A percentile compares a stretch with the other conserved stretches of the same genome.
Conservation (phyloP, 2,888 invertebrate species). For the Ophioninae sp. region DNA sequence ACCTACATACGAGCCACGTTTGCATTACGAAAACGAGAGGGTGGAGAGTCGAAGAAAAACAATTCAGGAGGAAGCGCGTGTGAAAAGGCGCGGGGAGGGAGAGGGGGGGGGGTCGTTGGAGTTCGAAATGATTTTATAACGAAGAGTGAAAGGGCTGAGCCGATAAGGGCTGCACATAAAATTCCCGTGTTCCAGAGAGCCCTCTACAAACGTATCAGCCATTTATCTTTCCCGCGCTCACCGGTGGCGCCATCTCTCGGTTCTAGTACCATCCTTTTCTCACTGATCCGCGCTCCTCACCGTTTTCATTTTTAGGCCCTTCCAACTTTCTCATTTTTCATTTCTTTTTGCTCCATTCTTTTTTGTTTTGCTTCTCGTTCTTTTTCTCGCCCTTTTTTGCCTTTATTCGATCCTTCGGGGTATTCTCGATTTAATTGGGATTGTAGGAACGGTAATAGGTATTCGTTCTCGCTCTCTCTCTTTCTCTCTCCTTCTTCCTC, state of each 20-base stretch:
- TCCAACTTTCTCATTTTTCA: conserved; percentile 51
- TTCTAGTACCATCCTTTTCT: conserved; percentile 27
- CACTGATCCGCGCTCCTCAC: conserved; percentile 26
- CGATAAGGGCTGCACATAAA: conserved; percentile 33
- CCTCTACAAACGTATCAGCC: conserved; percentile 33
- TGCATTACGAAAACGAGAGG: conserved; percentile 25
- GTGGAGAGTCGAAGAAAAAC: conserved; percentile 18
- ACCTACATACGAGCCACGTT: conserved; percentile 20
- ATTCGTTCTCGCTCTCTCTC: conserved; percentile 38
- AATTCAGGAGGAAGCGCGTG: neutral
- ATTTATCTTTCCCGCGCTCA: conserved; percentile 15
- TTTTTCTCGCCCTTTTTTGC: conserved; percentile 8
- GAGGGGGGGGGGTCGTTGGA: neutral
- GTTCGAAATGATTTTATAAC: conserved; percentile 20
- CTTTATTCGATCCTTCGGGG: conserved; percentile 64
- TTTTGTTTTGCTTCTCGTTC: neutral
- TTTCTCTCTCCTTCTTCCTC: conserved; percentile 11
- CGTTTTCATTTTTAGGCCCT: conserved; percentile 56
- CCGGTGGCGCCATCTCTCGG: conserved; percentile 22
- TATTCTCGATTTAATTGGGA: conserved; percentile 72
- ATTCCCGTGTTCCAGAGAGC: conserved; percentile 30
- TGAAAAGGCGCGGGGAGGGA: neutral
- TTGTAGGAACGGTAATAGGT: conserved; percentile 72
- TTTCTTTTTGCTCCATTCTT: neutral
- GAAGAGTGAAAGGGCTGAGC: conserved; percentile 36